Evolutionary conservation across 2,888 invertebrate genomes (phyloP).

Genomic region (Hedychridium roseum): DNA sequence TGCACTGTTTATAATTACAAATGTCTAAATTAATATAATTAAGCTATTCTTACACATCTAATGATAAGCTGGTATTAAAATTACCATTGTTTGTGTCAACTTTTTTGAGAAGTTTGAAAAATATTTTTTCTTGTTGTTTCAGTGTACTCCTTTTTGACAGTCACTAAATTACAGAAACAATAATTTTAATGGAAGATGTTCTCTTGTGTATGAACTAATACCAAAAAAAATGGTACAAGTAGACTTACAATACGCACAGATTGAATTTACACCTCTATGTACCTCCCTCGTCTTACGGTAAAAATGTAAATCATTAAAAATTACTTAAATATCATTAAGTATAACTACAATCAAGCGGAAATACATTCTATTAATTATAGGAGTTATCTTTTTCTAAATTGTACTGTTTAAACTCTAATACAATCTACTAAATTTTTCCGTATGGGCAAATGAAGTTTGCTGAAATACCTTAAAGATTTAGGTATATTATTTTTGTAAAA

Average conservation of each 20-base stretch:
- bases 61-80: slow-evolving; percentile 52
- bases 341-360: too few species aligned
- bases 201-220: slow-evolving; percentile 13
- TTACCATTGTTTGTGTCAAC: slow-evolving; percentile 47
- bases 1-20: slow-evolving; percentile 61
- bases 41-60: slow-evolving; percentile 44
- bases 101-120: slow-evolving; percentile 44
- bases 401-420: neutral
- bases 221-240: slow-evolving; percentile 20
- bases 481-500: too few species aligned
- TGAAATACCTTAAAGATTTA: slow-evolving; percentile 1
- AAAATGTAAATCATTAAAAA: too few species aligned
- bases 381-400: too few species aligned
- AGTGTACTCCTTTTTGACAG: slow-evolving; percentile 21
- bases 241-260: slow-evolving; percentile 35
- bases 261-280: slow-evolving; percentile 25
- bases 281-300: slow-evolving; percentile 26
- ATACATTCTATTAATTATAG: too few species aligned
- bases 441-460: too few species aligned
- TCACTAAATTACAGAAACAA: slow-evolving; percentile 19
- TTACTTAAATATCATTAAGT: too few species aligned
- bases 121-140: slow-evolving; percentile 40
- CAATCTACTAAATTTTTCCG: neutral
- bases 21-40: slow-evolving; percentile 49
- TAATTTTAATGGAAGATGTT: slow-evolving; percentile 16